These are phyloP conservation scores for Ceryle rudis DNA, from an alignment of 2,797 vertebrate species.

Conservation along the genomic window DNA sequence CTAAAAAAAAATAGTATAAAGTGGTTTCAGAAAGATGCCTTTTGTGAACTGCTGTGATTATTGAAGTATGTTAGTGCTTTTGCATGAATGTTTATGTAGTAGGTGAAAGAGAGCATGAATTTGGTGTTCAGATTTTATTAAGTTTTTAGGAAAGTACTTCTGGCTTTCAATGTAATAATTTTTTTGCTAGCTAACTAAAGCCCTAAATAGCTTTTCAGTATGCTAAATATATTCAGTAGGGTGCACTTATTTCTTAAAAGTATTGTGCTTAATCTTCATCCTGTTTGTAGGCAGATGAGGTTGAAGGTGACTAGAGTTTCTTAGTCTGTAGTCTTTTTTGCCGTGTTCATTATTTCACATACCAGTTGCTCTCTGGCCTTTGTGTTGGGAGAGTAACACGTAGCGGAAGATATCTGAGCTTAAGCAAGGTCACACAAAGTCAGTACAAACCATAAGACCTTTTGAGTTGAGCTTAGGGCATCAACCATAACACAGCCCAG, in stretches of 20 bases:
- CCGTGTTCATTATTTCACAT: background rate
- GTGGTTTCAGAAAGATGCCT: background rate
- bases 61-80: background rate
- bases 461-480: constrained; percentile 9
- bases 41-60: accelerated
- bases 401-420: background rate
- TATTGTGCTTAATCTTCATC: background rate
- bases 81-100: accelerated
- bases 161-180: background rate
- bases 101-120: background rate
- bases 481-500: background rate
- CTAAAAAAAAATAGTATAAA: background rate
- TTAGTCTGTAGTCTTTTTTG: background rate
- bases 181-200: background rate
- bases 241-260: background rate
- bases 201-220: accelerated
- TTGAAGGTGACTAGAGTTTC: background rate
- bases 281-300: background rate
- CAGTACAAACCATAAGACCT: background rate
- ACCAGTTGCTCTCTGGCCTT: background rate
- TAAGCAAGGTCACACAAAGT: constrained; percentile 63
- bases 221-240: background rate
- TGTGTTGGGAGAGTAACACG: background rate
- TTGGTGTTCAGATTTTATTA: background rate
- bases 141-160: background rate